Percentiles rank a stretch among this genome's conserved stretches.
These are phyloP conservation scores for Andrena praecox DNA, from an alignment of 2,888 invertebrate genomes.

Conservation along the genomic window DNA sequence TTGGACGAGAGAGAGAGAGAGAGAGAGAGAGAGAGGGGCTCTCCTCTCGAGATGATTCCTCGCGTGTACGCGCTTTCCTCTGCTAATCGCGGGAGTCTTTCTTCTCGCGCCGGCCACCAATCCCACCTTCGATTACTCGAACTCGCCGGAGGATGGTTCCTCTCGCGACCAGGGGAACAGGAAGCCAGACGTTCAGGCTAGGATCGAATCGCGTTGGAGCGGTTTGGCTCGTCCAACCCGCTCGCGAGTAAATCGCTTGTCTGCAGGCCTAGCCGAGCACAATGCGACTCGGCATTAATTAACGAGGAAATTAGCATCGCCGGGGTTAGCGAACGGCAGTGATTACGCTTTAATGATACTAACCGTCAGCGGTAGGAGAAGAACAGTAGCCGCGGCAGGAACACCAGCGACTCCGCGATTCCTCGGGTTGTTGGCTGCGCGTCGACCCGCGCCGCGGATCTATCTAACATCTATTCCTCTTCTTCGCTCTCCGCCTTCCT, in stretches of 20 bases:
- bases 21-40: background rate
- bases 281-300: slow-evolving; percentile 83
- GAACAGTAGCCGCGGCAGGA: slow-evolving; percentile 32
- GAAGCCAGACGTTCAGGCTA: slow-evolving; percentile 43
- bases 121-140: background rate
- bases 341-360: slow-evolving; percentile 83
- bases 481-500: slow-evolving; percentile 39
- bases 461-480: slow-evolving; percentile 52
- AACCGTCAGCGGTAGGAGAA: slow-evolving; percentile 63
- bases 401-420: slow-evolving; percentile 62
- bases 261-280: slow-evolving; percentile 73
- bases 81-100: background rate
- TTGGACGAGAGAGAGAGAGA: background rate
- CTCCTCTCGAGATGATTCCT: background rate
- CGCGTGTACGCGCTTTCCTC: background rate
- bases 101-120: background rate
- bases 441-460: slow-evolving; percentile 31
- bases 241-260: slow-evolving; percentile 59
- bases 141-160: slow-evolving; percentile 18
- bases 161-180: slow-evolving; percentile 55
- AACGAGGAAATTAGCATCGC: slow-evolving; percentile 82
- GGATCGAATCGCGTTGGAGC: slow-evolving; percentile 50
- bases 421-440: slow-evolving; percentile 59
- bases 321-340: slow-evolving; percentile 78
- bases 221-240: background rate